Conservation (phyloP, 1,140 invertebrate species). For the Drosophila mojavensis region DNA sequence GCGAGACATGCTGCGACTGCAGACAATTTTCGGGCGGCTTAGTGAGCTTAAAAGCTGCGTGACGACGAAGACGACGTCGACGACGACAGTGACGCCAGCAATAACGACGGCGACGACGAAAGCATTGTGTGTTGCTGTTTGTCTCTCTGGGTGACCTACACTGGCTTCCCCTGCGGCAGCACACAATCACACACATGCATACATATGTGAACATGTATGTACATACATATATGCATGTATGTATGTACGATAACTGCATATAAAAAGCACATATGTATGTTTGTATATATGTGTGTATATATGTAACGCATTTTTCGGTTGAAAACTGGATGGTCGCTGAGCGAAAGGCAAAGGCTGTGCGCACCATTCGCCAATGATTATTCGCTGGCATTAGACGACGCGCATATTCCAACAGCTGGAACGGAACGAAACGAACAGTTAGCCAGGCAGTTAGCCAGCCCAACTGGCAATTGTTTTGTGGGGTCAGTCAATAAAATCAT, state of each 20-base stretch:
- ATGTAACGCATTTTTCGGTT: slow-evolving; percentile 50
- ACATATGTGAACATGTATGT: neutral
- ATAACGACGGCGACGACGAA: slow-evolving; percentile 12
- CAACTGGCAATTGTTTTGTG: slow-evolving; percentile 11
- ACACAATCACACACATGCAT: slow-evolving; percentile 4
- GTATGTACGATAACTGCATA: slow-evolving; percentile 37
- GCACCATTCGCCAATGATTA: slow-evolving; percentile 75
- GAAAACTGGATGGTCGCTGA: slow-evolving; percentile 40
- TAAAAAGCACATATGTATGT: slow-evolving; percentile 22
- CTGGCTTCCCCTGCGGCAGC: slow-evolving; percentile 47
- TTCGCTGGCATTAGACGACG: slow-evolving; percentile 78
- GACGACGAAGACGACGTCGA: slow-evolving; percentile 7
- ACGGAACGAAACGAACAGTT: slow-evolving; percentile 3
- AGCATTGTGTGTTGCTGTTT: slow-evolving; percentile 42
- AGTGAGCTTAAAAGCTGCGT: slow-evolving; percentile 42
- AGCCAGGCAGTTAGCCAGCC: too few relatives aligned
- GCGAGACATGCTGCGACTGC: slow-evolving; percentile 15
- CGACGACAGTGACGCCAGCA: neutral
- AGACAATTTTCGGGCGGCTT: slow-evolving; percentile 23
- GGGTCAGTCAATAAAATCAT: slow-evolving; percentile 16
- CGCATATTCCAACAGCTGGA: slow-evolving; percentile 34
- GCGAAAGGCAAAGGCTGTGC: slow-evolving; percentile 59
- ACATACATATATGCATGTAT: slow-evolving; percentile 15
- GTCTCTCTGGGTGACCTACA: slow-evolving; percentile 71
- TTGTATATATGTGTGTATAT: slow-evolving; percentile 16